Percentiles rank a stretch among this genome's conserved stretches.
Evolutionary conservation across 2,113 vertebrate genomes (phyloP).

Genomic region (Antechinus flavipes): DNA sequence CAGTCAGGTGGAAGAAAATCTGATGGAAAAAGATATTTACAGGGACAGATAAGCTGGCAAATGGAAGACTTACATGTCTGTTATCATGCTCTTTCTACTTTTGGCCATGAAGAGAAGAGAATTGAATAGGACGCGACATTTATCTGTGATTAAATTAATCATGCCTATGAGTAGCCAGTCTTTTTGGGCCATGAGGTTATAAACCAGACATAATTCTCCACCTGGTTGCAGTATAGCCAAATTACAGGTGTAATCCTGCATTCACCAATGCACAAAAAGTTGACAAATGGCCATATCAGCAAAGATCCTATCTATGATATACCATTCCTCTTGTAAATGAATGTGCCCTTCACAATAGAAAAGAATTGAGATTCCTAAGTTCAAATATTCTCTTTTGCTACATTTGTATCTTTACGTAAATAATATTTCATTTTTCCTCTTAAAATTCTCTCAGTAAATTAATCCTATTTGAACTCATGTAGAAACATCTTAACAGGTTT

Average conservation of each 20-base stretch:
- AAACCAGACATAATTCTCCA: background rate
- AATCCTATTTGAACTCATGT: background rate
- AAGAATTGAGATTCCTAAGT: background rate
- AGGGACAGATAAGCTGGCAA: background rate
- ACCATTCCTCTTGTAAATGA: background rate
- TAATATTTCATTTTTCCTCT: background rate
- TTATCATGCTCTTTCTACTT: slow-evolving; percentile 37
- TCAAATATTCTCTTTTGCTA: background rate
- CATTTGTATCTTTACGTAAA: background rate
- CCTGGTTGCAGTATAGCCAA: background rate
- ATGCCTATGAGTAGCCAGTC: slow-evolving; percentile 1
- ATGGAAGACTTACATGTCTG: slow-evolving; percentile 1
- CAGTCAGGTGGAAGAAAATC: background rate
- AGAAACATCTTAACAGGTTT: background rate
- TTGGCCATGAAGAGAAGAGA: background rate
- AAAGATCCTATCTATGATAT: background rate
- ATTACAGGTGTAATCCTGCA: background rate
- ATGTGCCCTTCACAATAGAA: background rate
- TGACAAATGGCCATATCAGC: background rate
- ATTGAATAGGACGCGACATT: background rate
- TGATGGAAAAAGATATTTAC: slow-evolving; percentile 2
- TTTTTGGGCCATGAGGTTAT: background rate
- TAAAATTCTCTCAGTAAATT: background rate
- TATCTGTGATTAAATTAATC: background rate
- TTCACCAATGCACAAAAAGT: background rate